Conservation (phyloP, 2,113 vertebrate species). For the Daphoenositta chrysoptera region DNA sequence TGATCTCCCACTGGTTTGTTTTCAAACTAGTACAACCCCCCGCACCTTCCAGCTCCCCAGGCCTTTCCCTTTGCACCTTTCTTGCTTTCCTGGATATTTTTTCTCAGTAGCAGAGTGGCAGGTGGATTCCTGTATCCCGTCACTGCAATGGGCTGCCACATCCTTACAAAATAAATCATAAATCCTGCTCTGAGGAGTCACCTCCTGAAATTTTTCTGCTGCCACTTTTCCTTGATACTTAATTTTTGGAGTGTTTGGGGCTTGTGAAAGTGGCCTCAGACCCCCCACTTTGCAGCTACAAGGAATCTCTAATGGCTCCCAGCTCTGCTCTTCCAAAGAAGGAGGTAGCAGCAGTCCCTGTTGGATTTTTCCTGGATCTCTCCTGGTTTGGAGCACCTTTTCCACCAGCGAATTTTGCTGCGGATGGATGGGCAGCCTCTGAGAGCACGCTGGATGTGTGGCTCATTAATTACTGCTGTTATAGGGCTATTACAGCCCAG, state of each 20-base stretch:
- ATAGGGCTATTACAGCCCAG: background rate
- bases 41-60: rapidly evolving
- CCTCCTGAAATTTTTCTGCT: background rate
- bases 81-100: background rate
- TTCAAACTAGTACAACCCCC: no score
- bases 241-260: background rate
- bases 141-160: rapidly evolving
- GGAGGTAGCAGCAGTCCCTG: background rate
- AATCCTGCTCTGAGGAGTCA: background rate
- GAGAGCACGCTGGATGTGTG: background rate
- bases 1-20: no score
- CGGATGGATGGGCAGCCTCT: background rate
- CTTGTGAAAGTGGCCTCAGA: background rate
- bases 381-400: background rate
- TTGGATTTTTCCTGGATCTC: background rate
- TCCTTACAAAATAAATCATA: no score
- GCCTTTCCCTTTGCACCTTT: background rate
- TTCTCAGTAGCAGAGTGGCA: background rate
- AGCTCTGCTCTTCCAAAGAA: background rate
- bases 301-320: background rate
- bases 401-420: background rate
- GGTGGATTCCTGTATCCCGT: background rate
- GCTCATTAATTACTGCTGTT: slow-evolving; percentile 35
- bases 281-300: background rate
- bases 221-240: background rate